A percentile compares a stretch with the other conserved stretches of the same genome.
Conservation (phyloP, 2,888 invertebrate species). For the Uloborus plumipes region DNA sequence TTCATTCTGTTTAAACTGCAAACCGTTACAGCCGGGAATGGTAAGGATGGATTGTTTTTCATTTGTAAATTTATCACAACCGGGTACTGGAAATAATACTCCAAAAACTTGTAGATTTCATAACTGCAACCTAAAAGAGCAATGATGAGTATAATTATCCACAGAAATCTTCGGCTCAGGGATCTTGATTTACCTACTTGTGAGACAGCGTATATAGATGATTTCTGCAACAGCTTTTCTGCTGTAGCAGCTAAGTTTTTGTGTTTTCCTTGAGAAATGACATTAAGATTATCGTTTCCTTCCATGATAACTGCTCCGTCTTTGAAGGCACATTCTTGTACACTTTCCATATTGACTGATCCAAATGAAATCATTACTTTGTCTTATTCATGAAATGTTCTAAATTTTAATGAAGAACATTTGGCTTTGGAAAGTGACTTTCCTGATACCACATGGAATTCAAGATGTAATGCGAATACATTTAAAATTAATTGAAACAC, state of each 20-base stretch:
- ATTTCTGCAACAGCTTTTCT: conserved; percentile 10
- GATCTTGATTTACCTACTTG: conserved; percentile 1
- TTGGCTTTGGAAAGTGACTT: too few species aligned
- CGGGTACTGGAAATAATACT: conserved; percentile 23
- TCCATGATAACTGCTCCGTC: too few species aligned
- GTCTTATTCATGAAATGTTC: too few species aligned
- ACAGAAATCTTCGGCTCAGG: background rate
- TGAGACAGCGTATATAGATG: conserved; percentile 26
- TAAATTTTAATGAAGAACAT: too few species aligned
- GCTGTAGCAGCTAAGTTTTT: background rate
- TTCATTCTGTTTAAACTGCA: conserved; percentile 65
- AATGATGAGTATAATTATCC: conserved; percentile 16
- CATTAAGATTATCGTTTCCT: too few species aligned
- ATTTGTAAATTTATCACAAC: conserved; percentile 2
- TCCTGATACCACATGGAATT: too few species aligned
- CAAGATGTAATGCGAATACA: too few species aligned
- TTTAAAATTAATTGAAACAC: too few species aligned
- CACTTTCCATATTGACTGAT: too few species aligned
- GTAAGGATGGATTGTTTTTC: background rate
- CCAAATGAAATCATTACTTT: too few species aligned
- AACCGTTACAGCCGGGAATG: conserved; percentile 67
- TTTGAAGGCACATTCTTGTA: too few species aligned
- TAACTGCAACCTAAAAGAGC: conserved; percentile 2
- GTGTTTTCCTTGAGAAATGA: too few species aligned
- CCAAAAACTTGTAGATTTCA: conserved; percentile 20